phyloP scores from a whole-genome alignment of 2,888 invertebrate species.

The Drosophila mettleri region DNA sequence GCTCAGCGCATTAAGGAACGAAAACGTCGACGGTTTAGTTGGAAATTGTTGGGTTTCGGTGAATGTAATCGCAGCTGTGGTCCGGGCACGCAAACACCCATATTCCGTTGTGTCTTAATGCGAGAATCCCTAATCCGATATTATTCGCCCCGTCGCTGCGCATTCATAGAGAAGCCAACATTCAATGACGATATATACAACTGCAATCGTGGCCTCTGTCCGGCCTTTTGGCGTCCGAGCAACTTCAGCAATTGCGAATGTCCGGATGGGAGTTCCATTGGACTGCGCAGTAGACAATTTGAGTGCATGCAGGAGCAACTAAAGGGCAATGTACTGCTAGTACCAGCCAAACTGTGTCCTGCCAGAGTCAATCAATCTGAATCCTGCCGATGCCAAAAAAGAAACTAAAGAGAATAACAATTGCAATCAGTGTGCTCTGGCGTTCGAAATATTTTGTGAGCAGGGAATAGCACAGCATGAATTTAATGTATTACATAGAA shows the following conservation, averaged over 20 bases:
- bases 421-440: conserved; percentile 12
- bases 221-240: conserved; percentile 91
- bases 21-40: conserved; percentile 87
- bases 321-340: conserved; percentile 83
- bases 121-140: conserved; percentile 88
- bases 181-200: conserved; percentile 87
- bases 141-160: conserved; percentile 89
- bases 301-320: conserved; percentile 87
- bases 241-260: conserved; percentile 93
- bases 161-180: conserved; percentile 87
- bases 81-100: conserved; percentile 85
- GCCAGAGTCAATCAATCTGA: conserved; percentile 84
- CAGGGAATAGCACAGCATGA: conserved; percentile 8
- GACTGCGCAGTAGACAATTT: conserved; percentile 89
- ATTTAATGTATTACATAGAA: conserved; percentile 49
- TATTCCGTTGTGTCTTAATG: conserved; percentile 86
- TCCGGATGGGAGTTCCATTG: conserved; percentile 85
- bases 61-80: conserved; percentile 93
- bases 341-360: conserved; percentile 87
- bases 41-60: conserved; percentile 92
- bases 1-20: conserved; percentile 82
- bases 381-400: conserved; percentile 83
- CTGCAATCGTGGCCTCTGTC: conserved; percentile 91
- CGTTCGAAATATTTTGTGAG: neutral
- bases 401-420: neutral